These are phyloP conservation scores for Kryptolebias ocellatus DNA, from an alignment of 2,797 vertebrate genomes.

Conservation along the genomic window DNA sequence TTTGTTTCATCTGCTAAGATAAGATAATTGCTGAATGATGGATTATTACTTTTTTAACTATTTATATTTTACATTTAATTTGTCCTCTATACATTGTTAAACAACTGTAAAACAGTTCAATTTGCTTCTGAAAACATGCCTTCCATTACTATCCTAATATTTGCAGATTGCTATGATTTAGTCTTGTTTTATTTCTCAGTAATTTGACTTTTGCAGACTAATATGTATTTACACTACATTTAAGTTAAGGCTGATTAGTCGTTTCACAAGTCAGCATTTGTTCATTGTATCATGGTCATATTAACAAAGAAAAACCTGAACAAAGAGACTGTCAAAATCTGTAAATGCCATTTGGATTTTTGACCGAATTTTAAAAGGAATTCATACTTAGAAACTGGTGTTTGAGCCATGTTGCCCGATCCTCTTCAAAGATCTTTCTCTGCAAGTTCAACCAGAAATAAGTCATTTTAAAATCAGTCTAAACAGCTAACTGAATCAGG, in stretches of 20 bases:
- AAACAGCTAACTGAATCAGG: neutral
- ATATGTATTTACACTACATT: neutral
- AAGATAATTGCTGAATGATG: neutral
- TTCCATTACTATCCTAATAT: too few relatives aligned
- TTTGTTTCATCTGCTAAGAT: conserved; percentile 62
- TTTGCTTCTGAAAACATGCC: neutral
- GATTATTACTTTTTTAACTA: neutral
- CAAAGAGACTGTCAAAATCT: conserved; percentile 67
- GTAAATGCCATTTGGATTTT: conserved; percentile 73
- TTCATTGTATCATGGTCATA: neutral
- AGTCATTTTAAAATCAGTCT: conserved; percentile 1
- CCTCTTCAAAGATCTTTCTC: conserved; percentile 83
- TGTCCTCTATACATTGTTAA: neutral
- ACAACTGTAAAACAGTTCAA: neutral
- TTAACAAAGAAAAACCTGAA: neutral
- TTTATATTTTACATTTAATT: neutral
- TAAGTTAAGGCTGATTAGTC: neutral
- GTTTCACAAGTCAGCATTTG: neutral
- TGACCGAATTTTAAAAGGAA: conserved; percentile 71
- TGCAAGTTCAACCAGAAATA: conserved; percentile 45
- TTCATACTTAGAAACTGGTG: conserved; percentile 82
- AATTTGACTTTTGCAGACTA: too few relatives aligned
- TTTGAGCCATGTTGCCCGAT: conserved; percentile 82
- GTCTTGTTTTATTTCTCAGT: neutral
- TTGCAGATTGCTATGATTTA: neutral